Conservation (phyloP, 2,113 vertebrate species). For the Mellivora capensis region DNA sequence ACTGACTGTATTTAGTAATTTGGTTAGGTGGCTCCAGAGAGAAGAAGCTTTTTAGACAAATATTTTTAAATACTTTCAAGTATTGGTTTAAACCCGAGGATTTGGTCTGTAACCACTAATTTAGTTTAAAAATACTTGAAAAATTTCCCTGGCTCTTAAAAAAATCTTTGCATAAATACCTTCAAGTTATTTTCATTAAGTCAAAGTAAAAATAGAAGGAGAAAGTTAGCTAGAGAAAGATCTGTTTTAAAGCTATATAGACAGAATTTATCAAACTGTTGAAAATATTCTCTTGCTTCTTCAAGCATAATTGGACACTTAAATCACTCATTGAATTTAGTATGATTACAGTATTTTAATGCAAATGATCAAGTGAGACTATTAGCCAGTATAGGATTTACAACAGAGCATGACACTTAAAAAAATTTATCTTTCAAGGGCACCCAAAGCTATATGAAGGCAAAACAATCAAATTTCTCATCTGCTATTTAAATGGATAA, state of each 20-base stretch:
- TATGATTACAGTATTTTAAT: background rate
- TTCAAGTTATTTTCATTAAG: constrained; percentile 20
- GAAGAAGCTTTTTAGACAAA: background rate
- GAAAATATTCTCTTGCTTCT: constrained; percentile 7
- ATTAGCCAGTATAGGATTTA: background rate
- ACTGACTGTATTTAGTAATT: background rate
- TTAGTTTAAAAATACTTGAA: constrained; percentile 11
- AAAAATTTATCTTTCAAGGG: background rate
- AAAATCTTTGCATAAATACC: background rate
- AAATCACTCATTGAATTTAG: background rate
- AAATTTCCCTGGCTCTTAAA: background rate
- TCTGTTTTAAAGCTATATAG: constrained; percentile 5
- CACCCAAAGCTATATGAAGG: background rate
- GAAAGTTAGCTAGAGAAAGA: constrained; percentile 2
- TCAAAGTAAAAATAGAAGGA: constrained; percentile 16
- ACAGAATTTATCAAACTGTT: background rate
- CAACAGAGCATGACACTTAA: background rate
- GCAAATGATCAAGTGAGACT: constrained; percentile 15
- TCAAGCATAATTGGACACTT: background rate
- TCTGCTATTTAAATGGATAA: background rate
- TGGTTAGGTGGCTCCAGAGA: background rate
- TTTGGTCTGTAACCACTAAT: constrained; percentile 8
- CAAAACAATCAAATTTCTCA: background rate
- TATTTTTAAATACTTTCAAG: background rate
- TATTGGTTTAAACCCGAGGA: background rate